These are phyloP conservation scores for Timandra comae DNA, from an alignment of 2,888 invertebrate genomes.

Conservation along the genomic window DNA sequence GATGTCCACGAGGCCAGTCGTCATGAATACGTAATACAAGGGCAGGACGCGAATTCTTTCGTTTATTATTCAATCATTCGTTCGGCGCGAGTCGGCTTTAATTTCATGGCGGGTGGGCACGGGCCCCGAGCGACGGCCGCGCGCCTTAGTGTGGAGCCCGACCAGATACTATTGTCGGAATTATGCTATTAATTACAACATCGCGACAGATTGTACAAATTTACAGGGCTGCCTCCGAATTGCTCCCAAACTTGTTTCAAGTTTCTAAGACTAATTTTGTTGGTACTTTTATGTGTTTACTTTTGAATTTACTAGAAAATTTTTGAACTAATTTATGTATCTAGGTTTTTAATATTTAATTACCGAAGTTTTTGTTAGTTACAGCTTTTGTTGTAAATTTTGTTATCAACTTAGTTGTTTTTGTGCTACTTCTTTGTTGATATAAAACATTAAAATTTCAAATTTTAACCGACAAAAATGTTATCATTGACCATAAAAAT, in stretches of 20 bases:
- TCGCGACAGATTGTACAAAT: slow-evolving; percentile 41
- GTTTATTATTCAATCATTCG: slow-evolving; percentile 78
- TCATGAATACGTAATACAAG: slow-evolving; percentile 76
- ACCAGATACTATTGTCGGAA: slow-evolving; percentile 37
- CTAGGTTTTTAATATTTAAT: background rate
- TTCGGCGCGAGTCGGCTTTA: slow-evolving; percentile 75
- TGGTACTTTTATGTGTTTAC: slow-evolving; percentile 26
- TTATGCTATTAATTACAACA: slow-evolving; percentile 45
- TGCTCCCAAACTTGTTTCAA: slow-evolving; percentile 28
- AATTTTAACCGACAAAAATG: no score
- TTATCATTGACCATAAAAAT: no score
- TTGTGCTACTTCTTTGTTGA: no score
- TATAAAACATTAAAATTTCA: no score
- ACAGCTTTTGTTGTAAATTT: background rate
- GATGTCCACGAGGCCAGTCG: slow-evolving; percentile 58
- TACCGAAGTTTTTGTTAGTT: background rate
- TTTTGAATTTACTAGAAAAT: slow-evolving; percentile 20
- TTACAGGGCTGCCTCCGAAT: slow-evolving; percentile 32
- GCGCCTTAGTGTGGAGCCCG: slow-evolving; percentile 41
- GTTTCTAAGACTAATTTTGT: slow-evolving; percentile 29
- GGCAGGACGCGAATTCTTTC: slow-evolving; percentile 75
- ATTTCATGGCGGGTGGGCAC: slow-evolving; percentile 76
- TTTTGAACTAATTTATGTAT: slow-evolving; percentile 6
- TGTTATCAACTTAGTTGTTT: no score
- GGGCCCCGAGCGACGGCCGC: slow-evolving; percentile 51